phyloP scores from a whole-genome alignment of 2,797 vertebrate species.

The Hephaestus fuliginosus region DNA sequence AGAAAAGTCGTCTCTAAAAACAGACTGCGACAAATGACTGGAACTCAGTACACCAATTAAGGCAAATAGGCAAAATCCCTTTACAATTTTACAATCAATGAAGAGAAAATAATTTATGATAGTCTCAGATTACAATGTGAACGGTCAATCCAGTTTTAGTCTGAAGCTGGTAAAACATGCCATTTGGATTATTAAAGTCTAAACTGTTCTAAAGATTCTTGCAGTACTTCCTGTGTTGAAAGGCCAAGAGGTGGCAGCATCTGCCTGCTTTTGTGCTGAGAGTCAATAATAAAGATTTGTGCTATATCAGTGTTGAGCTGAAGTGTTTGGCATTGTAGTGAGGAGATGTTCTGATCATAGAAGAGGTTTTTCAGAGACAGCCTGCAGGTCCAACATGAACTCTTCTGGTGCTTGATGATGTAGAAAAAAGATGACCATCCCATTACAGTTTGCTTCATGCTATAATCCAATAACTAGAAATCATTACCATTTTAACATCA shows the following conservation, averaged over 20 bases:
- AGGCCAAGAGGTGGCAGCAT: slow-evolving; percentile 54
- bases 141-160: background rate
- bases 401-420: background rate
- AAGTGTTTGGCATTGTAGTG: background rate
- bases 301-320: background rate
- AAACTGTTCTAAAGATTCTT: background rate
- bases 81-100: background rate
- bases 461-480: too few species aligned
- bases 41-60: background rate
- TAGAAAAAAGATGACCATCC: background rate
- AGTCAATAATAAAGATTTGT: background rate
- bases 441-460: too few species aligned
- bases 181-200: background rate
- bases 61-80: background rate
- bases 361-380: background rate
- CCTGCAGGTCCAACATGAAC: background rate
- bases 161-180: background rate
- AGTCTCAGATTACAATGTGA: slow-evolving; percentile 1
- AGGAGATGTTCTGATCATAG: background rate
- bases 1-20: background rate
- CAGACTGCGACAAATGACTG: background rate
- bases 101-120: background rate
- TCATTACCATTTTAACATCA: background rate
- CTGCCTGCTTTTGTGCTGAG: background rate
- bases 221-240: background rate